Evolutionary conservation across 1,140 invertebrate species (phyloP), one percentile per base, ranked within the genome.

Genomic region (Drosophila bipectinata): DNA sequence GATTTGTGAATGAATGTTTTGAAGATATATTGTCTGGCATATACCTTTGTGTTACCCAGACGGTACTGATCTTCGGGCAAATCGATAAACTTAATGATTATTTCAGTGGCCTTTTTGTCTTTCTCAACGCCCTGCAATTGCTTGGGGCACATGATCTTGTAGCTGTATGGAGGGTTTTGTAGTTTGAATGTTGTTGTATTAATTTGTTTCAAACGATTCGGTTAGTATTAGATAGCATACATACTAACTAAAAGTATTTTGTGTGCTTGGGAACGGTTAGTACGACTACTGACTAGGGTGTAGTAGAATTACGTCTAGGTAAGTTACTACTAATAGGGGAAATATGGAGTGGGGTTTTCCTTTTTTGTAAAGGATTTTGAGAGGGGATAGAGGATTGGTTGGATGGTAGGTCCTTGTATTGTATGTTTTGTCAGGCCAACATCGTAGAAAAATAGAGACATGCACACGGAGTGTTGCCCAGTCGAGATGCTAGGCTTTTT

Each of bases 1-100:
- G 49, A 32, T 30, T 77, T 41, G 63, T 77, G 39, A 32, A 32
- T 59, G 53, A 53, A 34, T 49, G 37, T 56, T 39, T 37, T 24
- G 41, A 18, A 72, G 56, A 79, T 90, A 83, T 91, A 85, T 89
- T 83, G 83, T 89, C 80, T 78, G 52, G 63, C 34, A 88, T 91
- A 90, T 95, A 97, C 98, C 97, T 99, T 99, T 67, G 98, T 99
- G 93, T 96, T 96, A 94, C 98, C 98, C 92, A 99, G 93, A 91
- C 98, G 95, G 94, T 96, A 99, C 93, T 98, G 97, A 93, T 98
- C 97, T 75, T 95, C 93, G 91, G 98, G 97, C 92, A 99, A 94
- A 92, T 95, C 95, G 90, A 96, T 94, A 84, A 95, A 94, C 79
- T 96, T 96, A 92, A 99, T 94, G 93, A 99, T 97, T 92, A 97